Conservation (phyloP, 2,113 vertebrate genomes). For the Thamnaconus septentrionalis region DNA sequence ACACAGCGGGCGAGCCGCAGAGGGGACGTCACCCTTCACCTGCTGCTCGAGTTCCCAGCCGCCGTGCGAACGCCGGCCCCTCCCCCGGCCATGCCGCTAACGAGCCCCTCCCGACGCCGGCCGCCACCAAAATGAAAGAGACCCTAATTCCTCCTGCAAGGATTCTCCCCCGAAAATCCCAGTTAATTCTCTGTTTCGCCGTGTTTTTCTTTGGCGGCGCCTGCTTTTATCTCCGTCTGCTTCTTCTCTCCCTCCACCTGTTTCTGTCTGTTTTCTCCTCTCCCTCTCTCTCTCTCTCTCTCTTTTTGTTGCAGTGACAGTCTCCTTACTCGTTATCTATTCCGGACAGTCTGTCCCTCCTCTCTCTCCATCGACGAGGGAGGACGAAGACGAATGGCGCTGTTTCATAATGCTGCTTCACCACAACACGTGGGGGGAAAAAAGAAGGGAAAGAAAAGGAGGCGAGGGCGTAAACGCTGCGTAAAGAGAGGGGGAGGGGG, state of each 20-base stretch:
- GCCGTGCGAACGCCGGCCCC: slow-evolving; percentile 50
- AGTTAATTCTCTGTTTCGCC: slow-evolving; percentile 35
- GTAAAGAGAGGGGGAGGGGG: neutral
- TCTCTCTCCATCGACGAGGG: slow-evolving; percentile 51
- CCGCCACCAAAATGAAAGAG: slow-evolving; percentile 25
- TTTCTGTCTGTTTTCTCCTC: slow-evolving; percentile 6
- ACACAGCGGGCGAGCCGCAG: slow-evolving; percentile 26
- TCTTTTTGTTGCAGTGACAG: slow-evolving; percentile 24
- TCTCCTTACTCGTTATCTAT: slow-evolving; percentile 62
- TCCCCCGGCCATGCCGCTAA: slow-evolving; percentile 44
- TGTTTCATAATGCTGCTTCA: slow-evolving; percentile 63
- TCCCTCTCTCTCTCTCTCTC: neutral
- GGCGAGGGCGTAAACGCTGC: neutral
- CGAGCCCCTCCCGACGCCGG: slow-evolving; percentile 23
- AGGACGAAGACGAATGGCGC: slow-evolving; percentile 59
- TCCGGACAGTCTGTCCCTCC: slow-evolving; percentile 67
- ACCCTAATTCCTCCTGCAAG: slow-evolving; percentile 12
- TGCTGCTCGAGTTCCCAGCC: slow-evolving; percentile 47
- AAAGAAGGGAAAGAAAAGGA: slow-evolving; percentile 21
- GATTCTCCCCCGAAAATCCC: slow-evolving; percentile 26
- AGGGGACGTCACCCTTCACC: slow-evolving; percentile 40
- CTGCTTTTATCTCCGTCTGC: neutral
- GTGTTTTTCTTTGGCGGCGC: slow-evolving; percentile 16
- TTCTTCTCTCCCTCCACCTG: neutral
- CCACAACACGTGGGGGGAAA: slow-evolving; percentile 45